Evolutionary conservation across 92 coral and sea anemone genomes (phyloP).

Genomic region (Zoanthus sociatus): DNA sequence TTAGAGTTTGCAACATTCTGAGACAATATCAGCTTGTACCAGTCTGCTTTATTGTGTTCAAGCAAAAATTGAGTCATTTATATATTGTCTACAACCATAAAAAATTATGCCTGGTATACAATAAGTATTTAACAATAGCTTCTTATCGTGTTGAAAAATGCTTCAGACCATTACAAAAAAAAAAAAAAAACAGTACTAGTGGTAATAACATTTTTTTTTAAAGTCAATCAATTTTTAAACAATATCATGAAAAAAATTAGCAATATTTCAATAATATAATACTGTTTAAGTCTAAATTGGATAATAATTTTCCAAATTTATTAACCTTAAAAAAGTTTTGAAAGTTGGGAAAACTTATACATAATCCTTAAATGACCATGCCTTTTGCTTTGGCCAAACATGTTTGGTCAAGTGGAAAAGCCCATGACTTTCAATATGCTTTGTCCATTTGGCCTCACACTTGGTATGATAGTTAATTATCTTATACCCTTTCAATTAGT

Average conservation of each 20-base stretch:
- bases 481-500: too few species aligned
- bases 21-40: constrained; percentile 9
- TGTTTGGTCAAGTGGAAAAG: too few species aligned
- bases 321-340: background rate
- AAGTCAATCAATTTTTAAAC: background rate
- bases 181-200: background rate
- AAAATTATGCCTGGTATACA: background rate
- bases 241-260: background rate
- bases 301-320: background rate
- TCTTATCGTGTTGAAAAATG: background rate
- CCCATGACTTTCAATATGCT: too few species aligned
- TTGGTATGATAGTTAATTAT: too few species aligned
- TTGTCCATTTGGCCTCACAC: too few species aligned
- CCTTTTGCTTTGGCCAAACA: too few species aligned
- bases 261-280: background rate
- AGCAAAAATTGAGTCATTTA: background rate
- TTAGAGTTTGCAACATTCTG: background rate
- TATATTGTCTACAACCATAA: background rate
- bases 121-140: background rate
- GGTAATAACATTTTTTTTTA: background rate
- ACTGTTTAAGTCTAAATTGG: background rate
- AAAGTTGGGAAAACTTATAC: constrained; percentile 3
- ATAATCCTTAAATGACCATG: background rate
- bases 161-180: background rate
- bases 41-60: background rate